Percentiles rank a stretch among this genome's conserved stretches.
These are phyloP conservation scores for Halocaridina rubra DNA, from an alignment of 2,888 invertebrate genomes.

Conservation along the genomic window DNA sequence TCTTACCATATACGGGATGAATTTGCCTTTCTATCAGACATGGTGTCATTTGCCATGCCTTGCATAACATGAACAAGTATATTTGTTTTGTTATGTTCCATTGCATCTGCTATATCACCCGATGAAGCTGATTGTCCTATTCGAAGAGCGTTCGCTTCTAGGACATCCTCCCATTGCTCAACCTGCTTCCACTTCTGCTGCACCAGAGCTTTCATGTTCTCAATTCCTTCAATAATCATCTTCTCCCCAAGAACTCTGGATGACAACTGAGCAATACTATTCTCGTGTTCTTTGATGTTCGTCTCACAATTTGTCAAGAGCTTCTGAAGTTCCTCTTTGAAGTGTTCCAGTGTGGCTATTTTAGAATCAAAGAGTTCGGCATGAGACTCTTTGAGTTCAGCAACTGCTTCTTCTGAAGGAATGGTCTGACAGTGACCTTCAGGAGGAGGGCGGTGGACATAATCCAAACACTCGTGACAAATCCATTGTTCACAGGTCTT, in stretches of 20 bases:
- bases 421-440: background rate
- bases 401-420: slow-evolving; percentile 5
- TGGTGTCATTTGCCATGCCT: background rate
- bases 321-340: slow-evolving; percentile 10
- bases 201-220: slow-evolving; percentile 24
- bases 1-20: background rate
- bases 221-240: background rate
- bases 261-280: background rate
- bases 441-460: background rate
- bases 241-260: background rate
- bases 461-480: slow-evolving; percentile 9
- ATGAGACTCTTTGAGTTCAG: slow-evolving; percentile 16
- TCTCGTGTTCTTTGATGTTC: slow-evolving; percentile 26
- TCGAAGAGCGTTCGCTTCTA: slow-evolving; percentile 3
- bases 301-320: slow-evolving; percentile 17
- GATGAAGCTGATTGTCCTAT: slow-evolving; percentile 9
- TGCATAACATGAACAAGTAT: background rate
- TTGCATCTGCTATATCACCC: background rate
- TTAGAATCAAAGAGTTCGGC: slow-evolving; percentile 4
- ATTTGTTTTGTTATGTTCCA: background rate
- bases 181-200: slow-evolving; percentile 28
- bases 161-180: slow-evolving; percentile 32
- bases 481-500: slow-evolving; percentile 26
- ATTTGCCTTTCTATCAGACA: background rate
- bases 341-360: slow-evolving; percentile 10